Percentiles rank a stretch among this genome's conserved stretches.
These are phyloP conservation scores for Sminthopsis crassicaudata DNA, from an alignment of 2,113 vertebrate genomes.

Conservation along the genomic window DNA sequence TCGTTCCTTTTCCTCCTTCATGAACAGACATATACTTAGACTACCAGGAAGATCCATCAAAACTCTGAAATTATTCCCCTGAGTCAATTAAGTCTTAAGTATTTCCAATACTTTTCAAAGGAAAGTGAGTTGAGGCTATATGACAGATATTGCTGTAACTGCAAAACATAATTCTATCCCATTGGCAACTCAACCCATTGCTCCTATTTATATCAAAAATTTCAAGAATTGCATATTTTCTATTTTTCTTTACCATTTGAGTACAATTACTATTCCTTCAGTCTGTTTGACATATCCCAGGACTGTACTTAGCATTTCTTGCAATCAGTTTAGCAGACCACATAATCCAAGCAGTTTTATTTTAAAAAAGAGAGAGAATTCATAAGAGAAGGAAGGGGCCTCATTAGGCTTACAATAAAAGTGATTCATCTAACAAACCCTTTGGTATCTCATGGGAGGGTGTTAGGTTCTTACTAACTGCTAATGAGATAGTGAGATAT, in stretches of 20 bases:
- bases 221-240: not conserved
- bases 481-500: too few relatives aligned
- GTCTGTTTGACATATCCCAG: not conserved
- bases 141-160: too few relatives aligned
- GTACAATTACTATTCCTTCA: not conserved
- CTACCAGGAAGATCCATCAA: too few relatives aligned
- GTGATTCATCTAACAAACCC: not conserved
- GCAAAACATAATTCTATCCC: too few relatives aligned
- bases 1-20: too few relatives aligned
- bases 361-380: not conserved
- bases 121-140: too few relatives aligned
- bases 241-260: not conserved
- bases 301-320: not conserved
- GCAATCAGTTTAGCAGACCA: not conserved
- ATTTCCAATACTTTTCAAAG: too few relatives aligned
- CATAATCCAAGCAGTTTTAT: conserved; percentile 1
- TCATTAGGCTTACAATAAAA: not conserved
- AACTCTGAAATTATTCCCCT: too few relatives aligned
- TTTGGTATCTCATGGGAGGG: not conserved
- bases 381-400: not conserved
- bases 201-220: not conserved
- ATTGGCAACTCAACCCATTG: too few relatives aligned
- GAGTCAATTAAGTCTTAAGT: too few relatives aligned
- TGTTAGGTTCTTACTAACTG: too few relatives aligned
- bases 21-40: too few relatives aligned